Conservation (phyloP, 2,113 vertebrate species). For the Hippolais icterina region DNA sequence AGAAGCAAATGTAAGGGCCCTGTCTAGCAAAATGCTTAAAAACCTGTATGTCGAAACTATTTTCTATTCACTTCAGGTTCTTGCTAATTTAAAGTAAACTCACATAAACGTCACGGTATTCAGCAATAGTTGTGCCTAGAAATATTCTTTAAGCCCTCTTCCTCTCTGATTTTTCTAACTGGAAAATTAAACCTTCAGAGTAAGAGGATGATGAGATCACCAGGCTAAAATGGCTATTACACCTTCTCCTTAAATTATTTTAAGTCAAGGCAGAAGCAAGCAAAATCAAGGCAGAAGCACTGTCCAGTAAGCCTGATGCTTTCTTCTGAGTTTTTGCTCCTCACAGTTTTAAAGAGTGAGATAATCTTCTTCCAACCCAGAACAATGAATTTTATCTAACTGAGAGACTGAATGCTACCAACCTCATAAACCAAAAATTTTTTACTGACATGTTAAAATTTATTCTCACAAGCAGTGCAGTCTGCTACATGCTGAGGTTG, state of each 20-base stretch:
- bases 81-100: constrained; percentile 10
- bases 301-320: not conserved
- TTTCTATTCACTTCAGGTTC: not conserved
- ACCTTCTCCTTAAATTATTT: not conserved
- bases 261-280: not conserved
- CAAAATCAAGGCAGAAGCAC: not conserved
- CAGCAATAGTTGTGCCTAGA: not conserved
- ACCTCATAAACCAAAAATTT: not conserved
- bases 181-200: not conserved
- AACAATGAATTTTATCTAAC: not conserved
- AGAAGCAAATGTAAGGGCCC: not conserved
- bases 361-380: not conserved
- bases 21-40: not conserved
- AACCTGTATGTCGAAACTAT: not conserved
- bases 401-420: not conserved
- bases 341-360: not conserved
- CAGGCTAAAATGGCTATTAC: not conserved
- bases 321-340: not conserved
- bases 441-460: not conserved
- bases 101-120: not conserved
- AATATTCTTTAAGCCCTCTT: not conserved
- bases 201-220: not conserved
- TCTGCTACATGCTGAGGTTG: not conserved
- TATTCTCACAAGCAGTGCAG: not conserved
- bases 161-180: not conserved